phyloP scores from a whole-genome alignment of 2,797 vertebrate genomes.

The Gobionotothen gibberifrons region DNA sequence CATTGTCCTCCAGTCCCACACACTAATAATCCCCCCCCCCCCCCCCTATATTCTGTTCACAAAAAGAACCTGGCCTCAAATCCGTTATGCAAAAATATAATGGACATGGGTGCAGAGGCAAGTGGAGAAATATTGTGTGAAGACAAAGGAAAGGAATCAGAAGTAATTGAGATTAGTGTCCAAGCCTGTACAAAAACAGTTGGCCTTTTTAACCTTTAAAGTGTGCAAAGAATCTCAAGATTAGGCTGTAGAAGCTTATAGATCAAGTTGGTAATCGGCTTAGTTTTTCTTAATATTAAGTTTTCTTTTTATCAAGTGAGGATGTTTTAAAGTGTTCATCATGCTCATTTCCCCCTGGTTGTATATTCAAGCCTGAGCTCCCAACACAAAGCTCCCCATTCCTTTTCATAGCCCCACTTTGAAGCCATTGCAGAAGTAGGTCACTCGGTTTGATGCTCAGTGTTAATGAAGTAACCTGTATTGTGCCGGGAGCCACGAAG shows the following conservation, averaged over 20 bases:
- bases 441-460: slow-evolving; percentile 56
- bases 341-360: slow-evolving; percentile 10
- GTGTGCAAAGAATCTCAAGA: slow-evolving; percentile 37
- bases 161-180: slow-evolving; percentile 45
- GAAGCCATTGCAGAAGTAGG: slow-evolving; percentile 62
- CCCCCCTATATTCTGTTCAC: slow-evolving; percentile 41
- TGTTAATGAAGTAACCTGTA: slow-evolving; percentile 49
- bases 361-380: slow-evolving; percentile 29
- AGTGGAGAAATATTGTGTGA: slow-evolving; percentile 23
- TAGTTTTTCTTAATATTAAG: slow-evolving; percentile 18
- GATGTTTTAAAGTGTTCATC: not conserved
- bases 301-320: not conserved
- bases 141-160: slow-evolving; percentile 47
- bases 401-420: slow-evolving; percentile 34
- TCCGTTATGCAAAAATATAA: slow-evolving; percentile 52
- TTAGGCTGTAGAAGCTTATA: slow-evolving; percentile 23
- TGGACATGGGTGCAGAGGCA: slow-evolving; percentile 13
- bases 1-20: slow-evolving; percentile 68
- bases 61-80: slow-evolving; percentile 50
- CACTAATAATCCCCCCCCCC: slow-evolving; percentile 53
- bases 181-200: slow-evolving; percentile 11
- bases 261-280: slow-evolving; percentile 23
- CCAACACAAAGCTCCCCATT: slow-evolving; percentile 33
- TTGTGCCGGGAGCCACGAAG: slow-evolving; percentile 36
- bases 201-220: slow-evolving; percentile 25